Evolutionary conservation across 64 coral and sea anemone genomes (phyloP), one percentile per base, ranked within the genome.

Genomic region (Stichodactyla mertensii): DNA sequence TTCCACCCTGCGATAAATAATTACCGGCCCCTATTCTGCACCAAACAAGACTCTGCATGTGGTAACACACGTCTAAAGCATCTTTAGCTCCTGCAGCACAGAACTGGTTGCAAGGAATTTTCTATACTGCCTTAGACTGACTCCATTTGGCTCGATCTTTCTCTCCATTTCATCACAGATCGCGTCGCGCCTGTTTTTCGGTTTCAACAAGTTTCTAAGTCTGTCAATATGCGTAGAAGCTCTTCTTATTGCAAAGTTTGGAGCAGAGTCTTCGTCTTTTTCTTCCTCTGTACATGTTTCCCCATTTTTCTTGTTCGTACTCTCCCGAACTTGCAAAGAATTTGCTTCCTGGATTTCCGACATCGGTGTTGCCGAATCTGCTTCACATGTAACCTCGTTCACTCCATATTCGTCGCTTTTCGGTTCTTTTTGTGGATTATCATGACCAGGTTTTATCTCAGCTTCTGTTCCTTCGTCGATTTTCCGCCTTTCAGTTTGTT

Each of bases 101-200:
- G 78, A 81, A 54, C 51, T 81, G 4, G 78, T 81, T 0, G 78
- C 78, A 15, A 81, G 78, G 52, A 52, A 81, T 23, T 81, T 81
- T 53, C 78, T 81, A 51, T 81, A 81, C 53, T 81, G 78, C 20
- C 78, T 16, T 2, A 81, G 78, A 22, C 78, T 81, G 3, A 81
- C 51, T 19, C 78, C 78, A 4, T 52, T 9, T 16, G 36, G 51
- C 16, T 53, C 51, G 16, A 53, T 52, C 26, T 81, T 55, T 81
- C 54, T 81, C n/a, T 81, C 78, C 78, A 81, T 81, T 22, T 81
- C 78, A 20, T 81, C 78, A 81, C 78, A 81, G 36, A 81, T 81
- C 22, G 78, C 78, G 54, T 81, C 78, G 5, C 78, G 78, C 5
- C 78, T 52, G 53, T 81, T 53, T 22, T 54, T 81, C 4, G 78